Conservation (phyloP, 2,113 vertebrate species). For the Caretta caretta region DNA sequence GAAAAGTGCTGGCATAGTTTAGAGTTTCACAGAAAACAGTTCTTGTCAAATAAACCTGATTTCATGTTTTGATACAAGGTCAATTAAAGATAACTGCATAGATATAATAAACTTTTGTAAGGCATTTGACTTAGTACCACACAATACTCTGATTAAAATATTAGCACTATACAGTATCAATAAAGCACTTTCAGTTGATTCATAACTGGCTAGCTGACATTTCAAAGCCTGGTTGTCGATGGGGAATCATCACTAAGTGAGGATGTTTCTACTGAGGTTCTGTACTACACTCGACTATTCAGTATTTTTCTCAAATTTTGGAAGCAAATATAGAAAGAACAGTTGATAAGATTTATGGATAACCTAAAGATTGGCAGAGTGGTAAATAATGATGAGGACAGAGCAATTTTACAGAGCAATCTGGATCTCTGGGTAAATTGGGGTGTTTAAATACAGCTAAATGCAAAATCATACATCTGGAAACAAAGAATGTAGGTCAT, state of each 20-base stretch:
- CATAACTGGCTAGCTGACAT: background rate
- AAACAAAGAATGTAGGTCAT: background rate
- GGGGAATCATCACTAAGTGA: background rate
- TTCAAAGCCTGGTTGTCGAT: background rate
- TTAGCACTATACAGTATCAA: conserved; percentile 4
- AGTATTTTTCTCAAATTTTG: background rate
- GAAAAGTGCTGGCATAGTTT: background rate
- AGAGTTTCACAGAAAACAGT: background rate
- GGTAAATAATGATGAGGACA: background rate
- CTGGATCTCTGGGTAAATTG: background rate
- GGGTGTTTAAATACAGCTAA: background rate
- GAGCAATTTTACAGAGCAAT: background rate
- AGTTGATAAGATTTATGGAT: background rate
- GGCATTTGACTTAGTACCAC: conserved; percentile 28
- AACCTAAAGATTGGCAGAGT: background rate
- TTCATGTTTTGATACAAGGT: conserved; percentile 32
- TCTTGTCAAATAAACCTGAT: conserved; percentile 1
- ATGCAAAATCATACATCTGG: background rate
- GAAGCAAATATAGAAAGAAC: background rate
- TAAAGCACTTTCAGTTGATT: background rate
- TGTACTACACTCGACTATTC: background rate
- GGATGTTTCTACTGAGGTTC: background rate
- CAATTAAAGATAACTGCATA: conserved; percentile 13
- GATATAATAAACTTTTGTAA: background rate
- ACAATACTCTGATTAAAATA: background rate